These are phyloP conservation scores for Pseudonaja textilis DNA, from an alignment of 2,113 vertebrate species.

Conservation along the genomic window DNA sequence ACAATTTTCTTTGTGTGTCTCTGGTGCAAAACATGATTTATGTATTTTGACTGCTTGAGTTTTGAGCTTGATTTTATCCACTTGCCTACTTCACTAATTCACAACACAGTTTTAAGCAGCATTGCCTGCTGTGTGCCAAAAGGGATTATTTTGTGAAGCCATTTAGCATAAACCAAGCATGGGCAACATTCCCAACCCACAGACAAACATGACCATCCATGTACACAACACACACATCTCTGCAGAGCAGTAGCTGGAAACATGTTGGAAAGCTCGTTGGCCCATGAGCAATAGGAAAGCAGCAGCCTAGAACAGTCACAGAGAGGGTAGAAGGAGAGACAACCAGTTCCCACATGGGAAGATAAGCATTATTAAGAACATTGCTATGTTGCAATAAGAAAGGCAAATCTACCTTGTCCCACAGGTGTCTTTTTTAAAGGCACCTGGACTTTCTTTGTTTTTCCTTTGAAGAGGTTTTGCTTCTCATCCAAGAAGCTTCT, in stretches of 20 bases:
- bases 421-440: too few relatives aligned
- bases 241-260: neutral
- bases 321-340: neutral
- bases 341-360: neutral
- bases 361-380: neutral
- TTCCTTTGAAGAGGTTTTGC: neutral
- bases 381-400: neutral
- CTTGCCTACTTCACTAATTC: neutral
- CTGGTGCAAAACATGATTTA: neutral
- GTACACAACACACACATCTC: neutral
- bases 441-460: neutral
- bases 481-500: neutral
- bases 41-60: neutral
- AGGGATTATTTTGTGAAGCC: neutral
- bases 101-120: neutral
- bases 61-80: neutral
- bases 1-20: neutral
- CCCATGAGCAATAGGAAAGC: neutral
- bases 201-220: neutral
- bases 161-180: neutral
- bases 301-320: neutral
- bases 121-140: neutral
- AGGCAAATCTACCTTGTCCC: neutral
- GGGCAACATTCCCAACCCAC: neutral
- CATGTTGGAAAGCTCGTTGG: neutral